These are phyloP conservation scores for Dromiciops gliroides DNA, from an alignment of 2,113 vertebrate genomes.

Conservation along the genomic window DNA sequence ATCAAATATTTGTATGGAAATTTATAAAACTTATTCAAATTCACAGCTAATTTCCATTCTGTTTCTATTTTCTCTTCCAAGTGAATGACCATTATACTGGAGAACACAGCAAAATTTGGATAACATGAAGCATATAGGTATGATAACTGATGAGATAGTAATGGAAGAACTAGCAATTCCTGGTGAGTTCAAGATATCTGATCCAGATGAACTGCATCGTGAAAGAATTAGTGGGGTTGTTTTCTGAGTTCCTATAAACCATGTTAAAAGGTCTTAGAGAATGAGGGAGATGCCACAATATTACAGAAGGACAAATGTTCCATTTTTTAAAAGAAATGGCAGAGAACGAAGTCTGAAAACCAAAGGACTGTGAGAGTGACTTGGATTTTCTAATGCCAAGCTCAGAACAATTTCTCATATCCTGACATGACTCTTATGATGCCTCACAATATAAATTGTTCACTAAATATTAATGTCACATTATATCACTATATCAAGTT, in stretches of 20 bases:
- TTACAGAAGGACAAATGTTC: background rate
- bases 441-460: background rate
- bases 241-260: background rate
- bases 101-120: background rate
- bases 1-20: background rate
- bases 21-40: background rate
- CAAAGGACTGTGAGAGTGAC: background rate
- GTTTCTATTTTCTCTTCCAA: background rate
- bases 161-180: background rate
- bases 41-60: background rate
- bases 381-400: background rate
- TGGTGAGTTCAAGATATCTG: background rate
- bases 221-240: background rate
- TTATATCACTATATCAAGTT: background rate
- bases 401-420: background rate
- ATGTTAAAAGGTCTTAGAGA: background rate
- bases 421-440: background rate
- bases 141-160: background rate
- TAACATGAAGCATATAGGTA: background rate
- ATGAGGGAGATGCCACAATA: background rate
- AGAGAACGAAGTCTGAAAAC: background rate
- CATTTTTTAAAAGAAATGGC: background rate
- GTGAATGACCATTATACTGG: background rate
- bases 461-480: background rate
- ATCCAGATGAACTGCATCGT: background rate